These are phyloP conservation scores for Orestias chungarensis DNA, from an alignment of 2,797 vertebrate genomes.

Conservation along the genomic window DNA sequence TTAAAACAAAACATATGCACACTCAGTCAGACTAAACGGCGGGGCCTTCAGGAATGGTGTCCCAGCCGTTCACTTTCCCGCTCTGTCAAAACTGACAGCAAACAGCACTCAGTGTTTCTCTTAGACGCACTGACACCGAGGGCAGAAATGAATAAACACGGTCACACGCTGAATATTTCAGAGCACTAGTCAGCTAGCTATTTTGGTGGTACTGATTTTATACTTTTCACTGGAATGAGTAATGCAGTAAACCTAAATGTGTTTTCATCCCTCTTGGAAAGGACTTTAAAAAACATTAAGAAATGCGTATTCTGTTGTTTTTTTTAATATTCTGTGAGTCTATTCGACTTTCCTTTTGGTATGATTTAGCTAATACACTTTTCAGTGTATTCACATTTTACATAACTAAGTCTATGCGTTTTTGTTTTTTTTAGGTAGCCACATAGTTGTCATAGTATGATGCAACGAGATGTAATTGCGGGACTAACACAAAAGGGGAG, in stretches of 20 bases:
- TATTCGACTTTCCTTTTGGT: too few relatives aligned
- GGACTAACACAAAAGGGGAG: slow-evolving; percentile 22
- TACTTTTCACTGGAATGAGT: slow-evolving; percentile 55
- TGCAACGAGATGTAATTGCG: slow-evolving; percentile 67
- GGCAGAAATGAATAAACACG: slow-evolving; percentile 28
- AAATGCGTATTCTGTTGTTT: too few relatives aligned
- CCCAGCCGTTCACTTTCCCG: slow-evolving; percentile 35
- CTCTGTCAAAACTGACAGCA: slow-evolving; percentile 59
- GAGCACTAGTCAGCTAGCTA: slow-evolving; percentile 68
- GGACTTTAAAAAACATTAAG: too few relatives aligned
- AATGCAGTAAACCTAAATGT: slow-evolving; percentile 60
- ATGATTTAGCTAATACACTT: background rate
- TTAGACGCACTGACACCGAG: slow-evolving; percentile 44
- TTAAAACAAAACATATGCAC: slow-evolving; percentile 16
- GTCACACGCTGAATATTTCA: slow-evolving; percentile 75
- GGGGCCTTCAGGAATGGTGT: slow-evolving; percentile 52
- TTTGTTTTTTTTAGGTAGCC: slow-evolving; percentile 58
- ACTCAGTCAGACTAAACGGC: slow-evolving; percentile 1
- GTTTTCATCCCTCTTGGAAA: too few relatives aligned
- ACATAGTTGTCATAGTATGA: slow-evolving; percentile 53
- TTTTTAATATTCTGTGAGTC: too few relatives aligned
- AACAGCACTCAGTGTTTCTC: slow-evolving; percentile 50
- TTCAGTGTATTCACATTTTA: slow-evolving; percentile 33
- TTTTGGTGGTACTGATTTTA: slow-evolving; percentile 77
- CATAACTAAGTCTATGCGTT: slow-evolving; percentile 43